These are phyloP conservation scores for Hyperopisus bebe DNA, from an alignment of 2,113 vertebrate species.

Conservation along the genomic window DNA sequence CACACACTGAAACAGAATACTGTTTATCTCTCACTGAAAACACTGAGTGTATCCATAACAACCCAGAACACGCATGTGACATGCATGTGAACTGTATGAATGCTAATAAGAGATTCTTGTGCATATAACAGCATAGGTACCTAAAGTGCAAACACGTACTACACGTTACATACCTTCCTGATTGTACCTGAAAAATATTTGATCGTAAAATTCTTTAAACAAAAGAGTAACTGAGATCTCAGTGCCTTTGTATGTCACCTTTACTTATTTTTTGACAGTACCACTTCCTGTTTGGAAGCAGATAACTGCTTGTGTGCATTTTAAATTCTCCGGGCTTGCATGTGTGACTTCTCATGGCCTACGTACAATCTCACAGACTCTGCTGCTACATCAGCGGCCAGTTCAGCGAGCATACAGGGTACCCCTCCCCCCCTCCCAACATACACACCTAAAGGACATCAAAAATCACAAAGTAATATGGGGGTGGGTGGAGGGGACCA, in stretches of 20 bases:
- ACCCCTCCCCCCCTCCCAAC: not conserved
- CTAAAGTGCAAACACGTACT: not conserved
- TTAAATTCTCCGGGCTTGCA: not conserved
- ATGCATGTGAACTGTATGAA: not conserved
- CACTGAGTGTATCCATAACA: not conserved
- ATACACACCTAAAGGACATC: not conserved
- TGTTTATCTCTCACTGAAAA: conserved; percentile 1
- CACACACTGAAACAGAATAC: not conserved
- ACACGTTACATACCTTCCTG: no score
- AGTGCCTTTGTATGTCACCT: not conserved
- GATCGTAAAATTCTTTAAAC: not conserved
- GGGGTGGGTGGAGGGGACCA: not conserved
- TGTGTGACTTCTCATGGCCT: not conserved
- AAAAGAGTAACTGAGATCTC: not conserved
- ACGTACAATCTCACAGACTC: not conserved
- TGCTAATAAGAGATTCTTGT: not conserved
- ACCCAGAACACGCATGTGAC: not conserved
- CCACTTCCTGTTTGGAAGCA: not conserved
- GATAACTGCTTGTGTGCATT: not conserved
- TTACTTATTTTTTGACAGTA: not conserved
- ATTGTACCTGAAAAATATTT: not conserved
- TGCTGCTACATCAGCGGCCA: not conserved
- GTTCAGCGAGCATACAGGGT: not conserved
- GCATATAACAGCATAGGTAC: not conserved
- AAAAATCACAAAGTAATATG: not conserved